These are phyloP conservation scores for Xenus cinereus DNA, from an alignment of 2,113 vertebrate genomes.

Conservation along the genomic window DNA sequence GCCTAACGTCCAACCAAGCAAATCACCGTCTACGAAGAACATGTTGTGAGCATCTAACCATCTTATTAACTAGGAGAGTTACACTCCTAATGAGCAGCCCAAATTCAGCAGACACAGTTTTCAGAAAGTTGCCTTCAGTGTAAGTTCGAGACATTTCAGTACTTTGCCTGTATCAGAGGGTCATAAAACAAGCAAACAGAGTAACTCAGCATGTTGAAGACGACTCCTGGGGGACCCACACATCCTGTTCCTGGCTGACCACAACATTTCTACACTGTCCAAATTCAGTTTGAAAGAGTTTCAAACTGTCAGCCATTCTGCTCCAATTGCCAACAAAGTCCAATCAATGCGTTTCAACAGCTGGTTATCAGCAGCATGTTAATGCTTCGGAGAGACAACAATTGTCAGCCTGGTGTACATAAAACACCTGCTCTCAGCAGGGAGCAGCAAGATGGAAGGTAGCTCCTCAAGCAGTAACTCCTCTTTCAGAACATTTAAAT, in stretches of 20 bases:
- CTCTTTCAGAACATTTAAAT: background rate
- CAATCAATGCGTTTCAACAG: background rate
- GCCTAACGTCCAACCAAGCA: fast-evolving
- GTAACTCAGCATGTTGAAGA: background rate
- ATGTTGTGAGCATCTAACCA: fast-evolving
- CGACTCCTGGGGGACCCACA: background rate
- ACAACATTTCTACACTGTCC: background rate
- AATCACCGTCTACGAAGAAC: background rate
- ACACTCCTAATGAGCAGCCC: background rate
- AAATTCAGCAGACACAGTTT: background rate
- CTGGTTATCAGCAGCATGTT: conserved; percentile 40
- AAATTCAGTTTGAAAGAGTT: background rate
- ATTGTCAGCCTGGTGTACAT: conserved; percentile 14
- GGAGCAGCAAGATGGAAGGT: background rate
- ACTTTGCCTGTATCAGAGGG: background rate
- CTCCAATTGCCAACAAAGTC: background rate
- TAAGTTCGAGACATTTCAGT: background rate
- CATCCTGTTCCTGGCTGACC: conserved; percentile 16
- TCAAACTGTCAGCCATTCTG: conserved; percentile 24
- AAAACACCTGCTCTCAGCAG: conserved; percentile 57
- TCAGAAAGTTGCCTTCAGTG: background rate
- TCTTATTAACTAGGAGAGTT: background rate
- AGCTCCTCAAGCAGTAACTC: background rate
- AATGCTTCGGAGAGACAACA: conserved; percentile 19
- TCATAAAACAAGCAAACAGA: background rate